These are phyloP conservation scores for Euplagia quadripunctaria DNA, from an alignment of 2,888 invertebrate genomes.

Conservation along the genomic window DNA sequence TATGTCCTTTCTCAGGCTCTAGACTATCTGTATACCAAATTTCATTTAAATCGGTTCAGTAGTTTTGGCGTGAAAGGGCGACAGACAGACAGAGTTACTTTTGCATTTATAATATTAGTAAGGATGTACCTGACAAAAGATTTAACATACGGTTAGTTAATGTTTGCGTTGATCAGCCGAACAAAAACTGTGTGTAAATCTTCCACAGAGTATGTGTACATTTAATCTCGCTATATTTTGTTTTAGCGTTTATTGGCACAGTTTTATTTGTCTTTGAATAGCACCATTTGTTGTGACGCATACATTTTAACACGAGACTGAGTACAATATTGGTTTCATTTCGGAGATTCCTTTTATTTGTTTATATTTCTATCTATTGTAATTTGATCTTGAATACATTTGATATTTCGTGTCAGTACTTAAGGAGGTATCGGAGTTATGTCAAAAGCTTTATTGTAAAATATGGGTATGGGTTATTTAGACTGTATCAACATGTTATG, in stretches of 20 bases:
- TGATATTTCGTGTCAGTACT: background rate
- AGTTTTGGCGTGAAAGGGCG: no score
- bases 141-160: no score
- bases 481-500: no score
- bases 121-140: no score
- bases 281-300: background rate
- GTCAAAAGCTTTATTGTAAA: background rate
- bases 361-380: background rate
- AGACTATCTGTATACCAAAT: no score
- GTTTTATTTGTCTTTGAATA: background rate
- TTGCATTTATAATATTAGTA: no score
- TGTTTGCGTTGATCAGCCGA: no score
- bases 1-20: no score
- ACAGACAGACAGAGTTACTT: no score
- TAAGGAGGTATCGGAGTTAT: background rate
- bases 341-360: background rate
- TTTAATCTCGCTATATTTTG: background rate
- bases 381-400: background rate
- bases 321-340: slow-evolving; percentile 1
- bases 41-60: no score
- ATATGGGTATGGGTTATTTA: background rate
- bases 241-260: background rate
- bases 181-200: background rate
- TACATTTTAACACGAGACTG: slow-evolving; percentile 1
- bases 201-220: background rate